Conservation (phyloP, 2,797 vertebrate species). For the Masticophis lateralis region DNA sequence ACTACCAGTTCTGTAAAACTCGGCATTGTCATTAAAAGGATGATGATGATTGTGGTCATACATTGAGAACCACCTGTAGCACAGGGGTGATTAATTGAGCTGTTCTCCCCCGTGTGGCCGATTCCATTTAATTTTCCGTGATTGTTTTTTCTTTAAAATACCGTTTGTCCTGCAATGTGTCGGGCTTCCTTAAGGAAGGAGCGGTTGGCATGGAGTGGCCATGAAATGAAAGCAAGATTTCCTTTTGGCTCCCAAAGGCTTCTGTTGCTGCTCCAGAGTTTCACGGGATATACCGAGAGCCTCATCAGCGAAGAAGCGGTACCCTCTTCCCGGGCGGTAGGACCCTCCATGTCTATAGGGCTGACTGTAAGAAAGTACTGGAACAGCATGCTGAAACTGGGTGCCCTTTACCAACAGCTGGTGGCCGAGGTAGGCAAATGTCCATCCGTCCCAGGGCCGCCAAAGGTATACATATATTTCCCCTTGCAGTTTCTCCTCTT, state of each 20-base stretch:
- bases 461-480: not conserved
- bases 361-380: constrained; percentile 84
- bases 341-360: constrained; percentile 81
- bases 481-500: not conserved
- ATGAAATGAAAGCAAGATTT: not conserved
- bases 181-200: not conserved
- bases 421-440: constrained; percentile 58
- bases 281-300: constrained; percentile 74
- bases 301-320: constrained; percentile 55
- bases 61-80: too few relatives aligned
- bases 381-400: constrained; percentile 78
- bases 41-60: too few relatives aligned
- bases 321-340: constrained; percentile 38
- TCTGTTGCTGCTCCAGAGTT: constrained; percentile 90
- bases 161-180: not conserved
- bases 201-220: too few relatives aligned
- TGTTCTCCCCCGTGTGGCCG: not conserved
- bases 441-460: too few relatives aligned
- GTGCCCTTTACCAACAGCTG: constrained; percentile 55
- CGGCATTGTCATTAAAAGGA: too few relatives aligned
- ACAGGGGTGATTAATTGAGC: not conserved
- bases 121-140: not conserved
- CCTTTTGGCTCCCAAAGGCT: constrained; percentile 70
- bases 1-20: too few relatives aligned
- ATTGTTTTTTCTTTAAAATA: rapidly evolving